Evolutionary conservation across 2,797 vertebrate species (phyloP).

Genomic region (Zalophus californianus): DNA sequence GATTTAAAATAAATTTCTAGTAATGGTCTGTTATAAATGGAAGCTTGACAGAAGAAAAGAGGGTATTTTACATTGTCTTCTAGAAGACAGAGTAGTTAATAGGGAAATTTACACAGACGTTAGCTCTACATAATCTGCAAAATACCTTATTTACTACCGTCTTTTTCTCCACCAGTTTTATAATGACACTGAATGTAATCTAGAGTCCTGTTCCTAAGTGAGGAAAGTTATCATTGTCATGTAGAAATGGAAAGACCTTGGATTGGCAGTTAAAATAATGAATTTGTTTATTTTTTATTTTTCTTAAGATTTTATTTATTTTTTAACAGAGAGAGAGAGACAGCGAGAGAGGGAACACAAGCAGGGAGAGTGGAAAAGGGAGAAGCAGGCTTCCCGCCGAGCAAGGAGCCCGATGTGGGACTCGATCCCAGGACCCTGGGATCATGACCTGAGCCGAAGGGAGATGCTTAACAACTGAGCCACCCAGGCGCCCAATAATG

Average conservation of each 20-base stretch:
- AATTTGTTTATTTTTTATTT: too few species aligned
- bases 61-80: conserved; percentile 35
- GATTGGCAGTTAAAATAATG: background rate
- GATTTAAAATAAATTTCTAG: conserved; percentile 53
- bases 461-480: too few species aligned
- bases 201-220: background rate
- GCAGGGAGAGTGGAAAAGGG: too few species aligned
- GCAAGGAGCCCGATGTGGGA: too few species aligned
- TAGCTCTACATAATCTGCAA: background rate
- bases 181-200: background rate
- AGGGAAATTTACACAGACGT: background rate
- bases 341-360: too few species aligned
- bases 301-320: too few species aligned
- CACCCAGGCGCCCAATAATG: background rate
- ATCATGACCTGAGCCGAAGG: too few species aligned
- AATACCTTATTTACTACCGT: background rate
- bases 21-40: conserved; percentile 53
- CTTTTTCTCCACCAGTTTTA: background rate
- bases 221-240: background rate
- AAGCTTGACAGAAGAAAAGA: background rate
- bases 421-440: too few species aligned
- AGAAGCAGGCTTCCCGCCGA: too few species aligned
- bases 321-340: too few species aligned
- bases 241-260: conserved; percentile 14
- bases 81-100: background rate